Base-by-base conservation (phyloP, 2,113 vertebrate species). In the Coreoperca whiteheadi region DNA sequence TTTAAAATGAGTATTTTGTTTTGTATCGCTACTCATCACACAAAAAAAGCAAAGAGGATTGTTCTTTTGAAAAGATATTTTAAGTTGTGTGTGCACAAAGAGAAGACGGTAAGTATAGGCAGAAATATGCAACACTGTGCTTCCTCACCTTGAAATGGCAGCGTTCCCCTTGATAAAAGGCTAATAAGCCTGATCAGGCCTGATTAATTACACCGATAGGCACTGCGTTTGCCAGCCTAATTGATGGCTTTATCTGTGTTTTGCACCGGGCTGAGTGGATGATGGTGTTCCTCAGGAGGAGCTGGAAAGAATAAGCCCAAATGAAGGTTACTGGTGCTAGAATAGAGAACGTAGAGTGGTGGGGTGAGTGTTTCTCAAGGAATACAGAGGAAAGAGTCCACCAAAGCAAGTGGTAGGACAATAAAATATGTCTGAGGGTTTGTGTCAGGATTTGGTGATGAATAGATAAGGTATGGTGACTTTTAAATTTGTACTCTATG, bases 121-220 rank as follows among this genome's bases (percentile, higher is more conserved):
- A 18, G 43, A 77, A 64, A 73, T 81, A 79, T 71, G 72, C 86
- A 83, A 63, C 61, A 34, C 63, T 41, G 77, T 76, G 41, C 79
- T 83, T 65, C 57, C 73, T 93, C 87, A 92, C 91, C 89, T 92
- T 92, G 87, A 90, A 86, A 82, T 83, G 61, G 72, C 78, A 82
- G 82, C 3, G 64, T 78, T 88, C 72, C 76, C 84, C 84, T 90
- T 92, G 90, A 89, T 87, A 86, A 88, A 87, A 76, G 74, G 70
- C 88, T 89, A 91, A 92, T 88, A 92, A 84, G 79, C 83, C 80
- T 92, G 87, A 94, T 93, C 90, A 92, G 70, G 78, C 28, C 84
- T 92, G 91, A 94, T 94, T 90, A 93, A 94, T 94, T 94, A 89
- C 82, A 87, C 78, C 8, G 88, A 94, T 93, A 93, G 84, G 81